Evolutionary conservation across 2,113 vertebrate species (phyloP), one percentile per base, ranked within the genome.

Genomic region (Camelus bactrianus): DNA sequence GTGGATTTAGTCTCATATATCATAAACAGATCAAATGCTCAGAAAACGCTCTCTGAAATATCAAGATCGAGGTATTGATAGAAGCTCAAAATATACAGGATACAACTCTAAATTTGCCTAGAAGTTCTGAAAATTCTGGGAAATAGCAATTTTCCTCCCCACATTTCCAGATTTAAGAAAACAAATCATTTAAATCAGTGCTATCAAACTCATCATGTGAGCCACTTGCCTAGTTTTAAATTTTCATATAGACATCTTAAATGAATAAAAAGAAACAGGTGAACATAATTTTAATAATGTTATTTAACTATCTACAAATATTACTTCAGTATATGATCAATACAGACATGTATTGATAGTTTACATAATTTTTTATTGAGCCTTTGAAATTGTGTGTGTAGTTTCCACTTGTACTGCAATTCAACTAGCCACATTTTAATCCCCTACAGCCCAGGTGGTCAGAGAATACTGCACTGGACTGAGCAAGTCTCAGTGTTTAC

Each of bases 271-370:
- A 76, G 9, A 73, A 72, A 11, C 9, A 11, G 8, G 10, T 15
- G 14, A 85, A 91, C 67, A 81, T 52, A 28, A 77, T 62, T 86
- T 80, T 65, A 88, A 54, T 88, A 81, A 67, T 84, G 46, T 76
- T 81, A 52, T 35, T 32, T 89, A 82, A 76, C 9, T 73, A 12
- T 77, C 20, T 46, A 38, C 1, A 84, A 91, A 65, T 73, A 4
- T 20, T 67, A 95, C 80, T 92, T 65, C 22, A 80, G n/a, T 54
- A 16, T 67, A 6, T 69, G 52, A 22, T 90, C 8, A 46, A 19
- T 83, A 54, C 52, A 65, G 14, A 89, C 58, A 48, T 32, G 1
- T 28, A 69, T 38, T n/a, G 24, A 79, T 80, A 42, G 11, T 79
- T 75, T 76, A 80, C 8, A 24, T 75, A 89, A 19, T 30, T 48